A percentile compares a stretch with the other conserved stretches of the same genome.
Conservation (phyloP, 2,797 vertebrate genomes). For the Taeniopygia guttata region DNA sequence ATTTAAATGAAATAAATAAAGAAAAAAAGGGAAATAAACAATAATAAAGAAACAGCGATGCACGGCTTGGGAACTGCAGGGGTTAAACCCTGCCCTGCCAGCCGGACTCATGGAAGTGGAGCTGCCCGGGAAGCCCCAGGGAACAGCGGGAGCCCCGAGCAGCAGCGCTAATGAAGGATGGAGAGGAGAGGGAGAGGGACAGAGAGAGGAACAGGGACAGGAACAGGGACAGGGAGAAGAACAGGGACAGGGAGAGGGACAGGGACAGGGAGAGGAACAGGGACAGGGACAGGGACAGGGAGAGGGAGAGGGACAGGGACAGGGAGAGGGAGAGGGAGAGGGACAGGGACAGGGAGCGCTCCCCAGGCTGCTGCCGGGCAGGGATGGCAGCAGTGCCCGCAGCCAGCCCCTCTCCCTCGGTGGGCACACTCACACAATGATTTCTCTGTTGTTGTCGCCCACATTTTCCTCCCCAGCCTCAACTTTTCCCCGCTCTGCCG, state of each 20-base stretch:
- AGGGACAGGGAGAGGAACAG: too few relatives aligned
- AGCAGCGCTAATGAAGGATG: not conserved
- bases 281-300: not conserved
- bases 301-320: too few relatives aligned
- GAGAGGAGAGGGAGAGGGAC: not conserved
- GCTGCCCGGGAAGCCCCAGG: not conserved
- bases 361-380: not conserved
- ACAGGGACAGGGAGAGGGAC: too few relatives aligned
- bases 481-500: rapidly evolving
- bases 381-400: not conserved
- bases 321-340: not conserved
- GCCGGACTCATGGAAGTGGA: not conserved
- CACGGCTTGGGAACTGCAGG: not conserved
- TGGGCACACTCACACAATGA: not conserved
- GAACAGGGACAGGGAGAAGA: not conserved
- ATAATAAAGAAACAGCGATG: not conserved
- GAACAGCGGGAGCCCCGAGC: not conserved
- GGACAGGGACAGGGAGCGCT: not conserved
- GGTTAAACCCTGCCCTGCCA: not conserved
- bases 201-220: too few relatives aligned
- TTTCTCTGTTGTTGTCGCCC: not conserved
- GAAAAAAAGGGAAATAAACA: rapidly evolving
- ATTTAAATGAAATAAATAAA: not conserved
- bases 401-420: not conserved
- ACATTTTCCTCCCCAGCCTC: not conserved